Evolutionary conservation across 2,888 invertebrate genomes (phyloP).

Genomic region (Graphium colonna): DNA sequence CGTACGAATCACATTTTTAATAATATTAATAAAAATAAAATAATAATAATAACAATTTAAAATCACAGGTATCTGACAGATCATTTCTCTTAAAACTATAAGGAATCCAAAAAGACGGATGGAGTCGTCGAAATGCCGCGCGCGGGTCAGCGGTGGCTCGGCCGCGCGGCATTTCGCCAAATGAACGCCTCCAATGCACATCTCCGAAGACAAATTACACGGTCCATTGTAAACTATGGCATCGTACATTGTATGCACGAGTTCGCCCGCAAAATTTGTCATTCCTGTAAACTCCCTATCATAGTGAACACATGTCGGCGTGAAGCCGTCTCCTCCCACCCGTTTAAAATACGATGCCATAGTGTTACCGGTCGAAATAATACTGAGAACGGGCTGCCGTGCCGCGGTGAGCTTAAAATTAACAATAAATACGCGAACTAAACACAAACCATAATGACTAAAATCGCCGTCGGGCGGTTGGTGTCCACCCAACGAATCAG

Average conservation of each 20-base stretch:
- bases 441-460: constrained; percentile 39
- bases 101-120: constrained; percentile 41
- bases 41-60: constrained; percentile 54
- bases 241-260: constrained; percentile 22
- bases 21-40: constrained; percentile 36
- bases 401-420: constrained; percentile 42
- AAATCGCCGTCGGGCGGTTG: constrained; percentile 40
- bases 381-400: constrained; percentile 48
- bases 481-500: constrained; percentile 47
- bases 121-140: constrained; percentile 30
- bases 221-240: constrained; percentile 28
- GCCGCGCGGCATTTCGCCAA: constrained; percentile 33
- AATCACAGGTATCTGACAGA: constrained; percentile 68
- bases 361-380: constrained; percentile 39
- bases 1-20: constrained; percentile 60
- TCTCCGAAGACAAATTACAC: constrained; percentile 15
- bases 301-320: constrained; percentile 34
- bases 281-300: constrained; percentile 27
- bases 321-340: constrained; percentile 14
- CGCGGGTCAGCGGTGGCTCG: background rate
- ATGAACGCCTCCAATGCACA: constrained; percentile 23
- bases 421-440: constrained; percentile 46
- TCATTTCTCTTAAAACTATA: constrained; percentile 62
- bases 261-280: constrained; percentile 18
- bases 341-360: constrained; percentile 30